Evolutionary conservation across 2,888 invertebrate species (phyloP).

Genomic region (Polia nebulosa): DNA sequence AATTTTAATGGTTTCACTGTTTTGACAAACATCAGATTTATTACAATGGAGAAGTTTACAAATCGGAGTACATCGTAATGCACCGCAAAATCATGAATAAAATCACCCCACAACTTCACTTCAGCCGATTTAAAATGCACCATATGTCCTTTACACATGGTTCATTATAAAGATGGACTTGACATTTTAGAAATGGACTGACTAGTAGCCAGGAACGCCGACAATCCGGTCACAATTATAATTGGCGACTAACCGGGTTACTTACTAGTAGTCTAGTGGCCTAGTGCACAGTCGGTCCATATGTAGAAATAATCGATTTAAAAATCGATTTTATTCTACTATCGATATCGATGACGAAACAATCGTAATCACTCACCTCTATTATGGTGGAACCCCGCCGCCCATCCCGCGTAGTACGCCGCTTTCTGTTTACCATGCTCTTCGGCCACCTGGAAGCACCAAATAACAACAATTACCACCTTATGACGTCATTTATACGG

Average conservation of each 20-base stretch:
- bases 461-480: slow-evolving; percentile 10
- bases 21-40: neutral
- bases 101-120: too few relatives aligned
- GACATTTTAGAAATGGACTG: too few relatives aligned
- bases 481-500: neutral
- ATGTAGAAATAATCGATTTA: neutral
- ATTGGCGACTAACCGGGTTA: neutral
- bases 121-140: neutral
- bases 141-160: neutral
- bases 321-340: slow-evolving; percentile 1
- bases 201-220: neutral
- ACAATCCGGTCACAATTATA: neutral
- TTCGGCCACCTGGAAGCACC: slow-evolving; percentile 92
- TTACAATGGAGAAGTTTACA: neutral
- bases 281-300: neutral
- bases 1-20: too few relatives aligned
- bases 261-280: neutral
- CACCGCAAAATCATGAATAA: too few relatives aligned
- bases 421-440: slow-evolving; percentile 96
- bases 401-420: slow-evolving; percentile 93
- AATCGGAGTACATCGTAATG: too few relatives aligned
- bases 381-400: slow-evolving; percentile 93
- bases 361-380: slow-evolving; percentile 78
- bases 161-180: too few relatives aligned
- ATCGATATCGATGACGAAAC: slow-evolving; percentile 12